Conservation (phyloP, 1,140 invertebrate species). For the Pogonomyrmex barbatus region DNA sequence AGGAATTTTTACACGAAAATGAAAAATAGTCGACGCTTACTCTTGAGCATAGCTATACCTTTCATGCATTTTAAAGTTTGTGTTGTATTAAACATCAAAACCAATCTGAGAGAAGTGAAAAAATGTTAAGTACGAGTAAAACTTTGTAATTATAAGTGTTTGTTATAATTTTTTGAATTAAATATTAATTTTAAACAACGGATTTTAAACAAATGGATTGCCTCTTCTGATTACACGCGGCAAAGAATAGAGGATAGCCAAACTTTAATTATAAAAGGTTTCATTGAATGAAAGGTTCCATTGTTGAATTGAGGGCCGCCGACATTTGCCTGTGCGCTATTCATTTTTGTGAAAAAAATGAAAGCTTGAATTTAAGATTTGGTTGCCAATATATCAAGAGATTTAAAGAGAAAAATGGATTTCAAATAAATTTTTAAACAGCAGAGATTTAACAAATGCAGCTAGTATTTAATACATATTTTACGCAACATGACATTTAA, state of each 20-base stretch:
- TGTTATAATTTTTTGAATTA: not conserved
- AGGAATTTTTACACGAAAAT: constrained; percentile 34
- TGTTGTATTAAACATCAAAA: not conserved
- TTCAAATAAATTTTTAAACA: not conserved
- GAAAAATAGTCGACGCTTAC: not conserved
- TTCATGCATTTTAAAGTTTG: not conserved
- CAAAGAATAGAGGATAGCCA: constrained; percentile 67
- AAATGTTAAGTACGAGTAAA: not conserved
- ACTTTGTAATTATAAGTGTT: not conserved
- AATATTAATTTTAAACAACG: not conserved
- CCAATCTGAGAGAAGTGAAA: not conserved
- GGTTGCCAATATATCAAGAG: not conserved
- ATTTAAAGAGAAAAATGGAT: not conserved
- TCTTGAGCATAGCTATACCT: not conserved
- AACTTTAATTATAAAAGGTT: constrained; percentile 63
- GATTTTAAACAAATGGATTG: constrained; percentile 28
- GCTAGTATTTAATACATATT: not conserved
- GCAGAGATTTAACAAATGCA: not conserved
- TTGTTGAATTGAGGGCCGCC: constrained; percentile 61
- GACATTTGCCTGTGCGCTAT: constrained; percentile 22
- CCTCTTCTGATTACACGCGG: constrained; percentile 63
- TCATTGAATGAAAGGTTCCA: constrained; percentile 38
- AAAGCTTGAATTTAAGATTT: not conserved
- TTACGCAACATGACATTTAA: not conserved
- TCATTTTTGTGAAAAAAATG: not conserved